Evolutionary conservation across 1,140 invertebrate genomes (phyloP).

Genomic region (Meloidogyne hapla): DNA sequence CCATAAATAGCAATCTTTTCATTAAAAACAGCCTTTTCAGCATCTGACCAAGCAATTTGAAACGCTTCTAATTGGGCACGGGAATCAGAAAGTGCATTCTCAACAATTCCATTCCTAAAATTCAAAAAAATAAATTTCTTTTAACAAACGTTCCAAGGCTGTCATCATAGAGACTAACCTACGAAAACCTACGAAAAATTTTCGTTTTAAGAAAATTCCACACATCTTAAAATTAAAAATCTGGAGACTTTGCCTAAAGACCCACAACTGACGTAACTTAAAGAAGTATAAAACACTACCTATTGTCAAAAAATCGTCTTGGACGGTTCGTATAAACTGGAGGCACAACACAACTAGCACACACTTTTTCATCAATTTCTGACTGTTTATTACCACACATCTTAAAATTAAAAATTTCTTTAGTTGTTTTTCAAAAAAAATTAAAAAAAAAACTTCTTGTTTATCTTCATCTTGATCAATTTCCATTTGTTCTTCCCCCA

Average conservation of each 20-base stretch:
- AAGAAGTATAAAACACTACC: too few relatives aligned
- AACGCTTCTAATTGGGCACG: slow-evolving; percentile 33
- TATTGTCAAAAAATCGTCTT: slow-evolving; percentile 31
- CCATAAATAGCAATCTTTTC: slow-evolving; percentile 39
- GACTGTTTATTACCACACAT: neutral
- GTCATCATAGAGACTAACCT: too few relatives aligned
- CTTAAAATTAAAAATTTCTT: neutral
- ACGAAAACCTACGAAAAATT: too few relatives aligned
- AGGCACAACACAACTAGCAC: slow-evolving; percentile 25
- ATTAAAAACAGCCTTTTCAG: slow-evolving; percentile 34
- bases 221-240: too few relatives aligned
- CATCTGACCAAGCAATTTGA: slow-evolving; percentile 29
- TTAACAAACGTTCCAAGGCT: too few relatives aligned
- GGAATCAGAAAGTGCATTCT: slow-evolving; percentile 34
- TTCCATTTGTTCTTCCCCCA: slow-evolving; percentile 11
- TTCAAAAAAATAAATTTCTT: neutral
- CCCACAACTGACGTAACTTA: too few relatives aligned
- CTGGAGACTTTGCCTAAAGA: too few relatives aligned
- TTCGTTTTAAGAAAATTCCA: too few relatives aligned
- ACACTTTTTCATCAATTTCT: slow-evolving; percentile 21
- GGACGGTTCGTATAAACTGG: slow-evolving; percentile 25
- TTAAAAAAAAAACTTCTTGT: neutral
- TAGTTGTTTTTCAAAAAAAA: too few relatives aligned
- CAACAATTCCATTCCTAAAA: slow-evolving; percentile 31
- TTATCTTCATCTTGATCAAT: slow-evolving; percentile 20